phyloP scores from a whole-genome alignment of 1,140 invertebrate species.

The Drosophila repletoides region DNA sequence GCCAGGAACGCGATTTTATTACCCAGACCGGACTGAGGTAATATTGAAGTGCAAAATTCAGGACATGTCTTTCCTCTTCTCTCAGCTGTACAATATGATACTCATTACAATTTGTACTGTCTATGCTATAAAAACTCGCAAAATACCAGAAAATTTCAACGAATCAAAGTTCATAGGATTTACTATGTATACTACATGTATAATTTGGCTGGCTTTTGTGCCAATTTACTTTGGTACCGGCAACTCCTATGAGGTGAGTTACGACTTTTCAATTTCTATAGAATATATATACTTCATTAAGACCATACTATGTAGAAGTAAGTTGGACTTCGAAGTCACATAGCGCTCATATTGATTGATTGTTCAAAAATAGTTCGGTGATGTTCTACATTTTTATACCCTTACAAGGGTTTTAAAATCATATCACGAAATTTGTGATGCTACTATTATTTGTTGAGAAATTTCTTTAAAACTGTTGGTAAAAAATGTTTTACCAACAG shows the following conservation, averaged over 20 bases:
- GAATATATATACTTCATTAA: no score
- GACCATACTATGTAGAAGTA: no score
- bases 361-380: no score
- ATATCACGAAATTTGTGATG: no score
- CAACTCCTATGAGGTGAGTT: slow-evolving; percentile 82
- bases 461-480: no score
- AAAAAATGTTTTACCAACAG: no score
- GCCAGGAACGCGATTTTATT: slow-evolving; percentile 85
- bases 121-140: slow-evolving; percentile 93
- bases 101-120: slow-evolving; percentile 91
- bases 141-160: slow-evolving; percentile 95
- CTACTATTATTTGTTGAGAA: no score
- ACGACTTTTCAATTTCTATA: no score
- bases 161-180: slow-evolving; percentile 93
- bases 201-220: slow-evolving; percentile 94
- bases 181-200: slow-evolving; percentile 94
- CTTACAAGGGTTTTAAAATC: no score
- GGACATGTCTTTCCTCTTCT: slow-evolving; percentile 87
- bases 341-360: no score
- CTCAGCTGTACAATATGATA: slow-evolving; percentile 91
- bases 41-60: slow-evolving; percentile 89
- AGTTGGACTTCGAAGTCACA: no score
- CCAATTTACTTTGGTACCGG: slow-evolving; percentile 92
- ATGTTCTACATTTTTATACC: no score
- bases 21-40: slow-evolving; percentile 84